Conservation (phyloP, 2,888 invertebrate species). For the Aphelenchoides bicaudatus region DNA sequence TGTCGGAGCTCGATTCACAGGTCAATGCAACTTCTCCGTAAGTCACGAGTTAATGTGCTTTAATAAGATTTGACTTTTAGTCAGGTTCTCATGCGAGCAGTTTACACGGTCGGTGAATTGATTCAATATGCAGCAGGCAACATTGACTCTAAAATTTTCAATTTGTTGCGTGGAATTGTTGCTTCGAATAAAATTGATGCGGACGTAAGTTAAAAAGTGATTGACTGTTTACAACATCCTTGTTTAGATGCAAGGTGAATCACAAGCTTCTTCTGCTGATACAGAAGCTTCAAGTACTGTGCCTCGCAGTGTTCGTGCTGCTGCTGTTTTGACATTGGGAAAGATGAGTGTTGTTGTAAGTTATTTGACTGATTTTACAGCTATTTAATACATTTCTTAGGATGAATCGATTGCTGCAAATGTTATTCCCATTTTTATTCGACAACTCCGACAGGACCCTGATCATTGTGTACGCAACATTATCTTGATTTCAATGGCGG, state of each 20-base stretch:
- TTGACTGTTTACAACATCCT: too few relatives aligned
- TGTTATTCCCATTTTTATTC: too few relatives aligned
- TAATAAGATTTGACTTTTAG: too few relatives aligned
- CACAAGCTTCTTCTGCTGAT: too few relatives aligned
- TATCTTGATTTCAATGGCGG: constrained; percentile 68
- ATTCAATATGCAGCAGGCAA: constrained; percentile 62
- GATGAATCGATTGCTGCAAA: too few relatives aligned
- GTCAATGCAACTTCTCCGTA: neutral
- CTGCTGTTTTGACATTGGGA: neutral
- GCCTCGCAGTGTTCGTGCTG: constrained; percentile 5
- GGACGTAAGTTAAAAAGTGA: neutral
- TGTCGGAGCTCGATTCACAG: neutral
- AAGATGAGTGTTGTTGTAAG: neutral
- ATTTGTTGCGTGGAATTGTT: constrained; percentile 39
- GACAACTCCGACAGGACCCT: constrained; percentile 66
- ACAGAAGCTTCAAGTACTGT: too few relatives aligned
- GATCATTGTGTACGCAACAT: constrained; percentile 69
- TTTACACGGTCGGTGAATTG: constrained; percentile 61
- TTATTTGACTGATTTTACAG: neutral
- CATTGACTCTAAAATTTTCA: constrained; percentile 61
- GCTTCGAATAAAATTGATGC: constrained; percentile 28
- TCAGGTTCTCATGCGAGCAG: constrained; percentile 19
- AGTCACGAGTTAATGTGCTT: neutral
- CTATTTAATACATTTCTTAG: neutral
- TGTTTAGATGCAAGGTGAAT: too few relatives aligned